These are phyloP conservation scores for Oncorhynchus kisutch DNA, from an alignment of 2,113 vertebrate genomes.

Conservation along the genomic window DNA sequence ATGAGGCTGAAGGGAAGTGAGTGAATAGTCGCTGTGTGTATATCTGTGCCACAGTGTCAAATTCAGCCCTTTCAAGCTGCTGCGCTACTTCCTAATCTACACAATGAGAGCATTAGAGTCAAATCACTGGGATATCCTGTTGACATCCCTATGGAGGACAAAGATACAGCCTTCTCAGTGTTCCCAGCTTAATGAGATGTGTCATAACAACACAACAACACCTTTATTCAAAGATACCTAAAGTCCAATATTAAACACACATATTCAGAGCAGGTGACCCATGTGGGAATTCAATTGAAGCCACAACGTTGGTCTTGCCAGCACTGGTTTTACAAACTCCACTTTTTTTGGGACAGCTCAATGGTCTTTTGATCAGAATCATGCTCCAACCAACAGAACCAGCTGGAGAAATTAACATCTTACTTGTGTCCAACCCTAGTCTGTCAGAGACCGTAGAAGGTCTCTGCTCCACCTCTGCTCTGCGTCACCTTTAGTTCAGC, in stretches of 20 bases:
- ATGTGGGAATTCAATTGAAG: background rate
- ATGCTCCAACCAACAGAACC: no score
- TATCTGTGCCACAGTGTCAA: background rate
- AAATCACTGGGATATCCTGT: slow-evolving; percentile 5
- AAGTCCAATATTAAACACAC: no score
- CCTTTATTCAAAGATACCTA: background rate
- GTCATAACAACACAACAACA: background rate
- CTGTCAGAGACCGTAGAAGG: background rate
- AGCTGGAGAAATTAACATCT: background rate
- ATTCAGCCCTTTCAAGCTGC: slow-evolving; percentile 1
- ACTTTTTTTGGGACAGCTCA: no score
- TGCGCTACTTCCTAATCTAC: slow-evolving; percentile 1
- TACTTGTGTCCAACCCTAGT: background rate
- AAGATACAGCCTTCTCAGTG: background rate
- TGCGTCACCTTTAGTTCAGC: background rate
- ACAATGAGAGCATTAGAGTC: slow-evolving; percentile 1
- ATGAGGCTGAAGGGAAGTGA: background rate
- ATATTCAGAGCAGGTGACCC: no score
- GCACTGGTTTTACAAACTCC: background rate
- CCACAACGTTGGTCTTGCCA: background rate
- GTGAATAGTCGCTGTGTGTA: background rate
- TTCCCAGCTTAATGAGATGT: background rate
- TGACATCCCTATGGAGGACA: background rate
- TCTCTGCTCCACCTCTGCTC: background rate
- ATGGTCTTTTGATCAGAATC: no score